These are phyloP conservation scores for Bos indicus DNA, from an alignment of 2,113 vertebrate species.

Conservation along the genomic window DNA sequence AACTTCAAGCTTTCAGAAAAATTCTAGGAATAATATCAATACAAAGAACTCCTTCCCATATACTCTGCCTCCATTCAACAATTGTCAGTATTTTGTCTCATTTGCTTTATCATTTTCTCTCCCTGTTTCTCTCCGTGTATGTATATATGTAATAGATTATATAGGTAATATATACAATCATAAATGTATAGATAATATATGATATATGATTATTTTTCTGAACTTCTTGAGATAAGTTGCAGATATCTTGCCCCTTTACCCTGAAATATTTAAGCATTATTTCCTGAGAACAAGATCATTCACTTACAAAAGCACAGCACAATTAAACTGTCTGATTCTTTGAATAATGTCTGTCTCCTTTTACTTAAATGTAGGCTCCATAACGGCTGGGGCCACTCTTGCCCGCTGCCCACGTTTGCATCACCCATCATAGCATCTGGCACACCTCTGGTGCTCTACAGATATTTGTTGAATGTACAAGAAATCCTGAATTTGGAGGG, in stretches of 20 bases:
- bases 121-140: not conserved
- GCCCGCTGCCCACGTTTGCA: rapidly evolving
- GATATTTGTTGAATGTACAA: not conserved
- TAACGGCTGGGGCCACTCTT: not conserved
- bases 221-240: not conserved
- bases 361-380: not conserved
- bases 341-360: not conserved
- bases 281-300: not conserved
- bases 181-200: not conserved
- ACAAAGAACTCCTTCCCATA: not conserved
- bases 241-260: not conserved
- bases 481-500: not conserved
- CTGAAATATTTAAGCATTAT: slow-evolving; percentile 3
- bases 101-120: not conserved
- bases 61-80: not conserved
- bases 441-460: not conserved
- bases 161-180: not conserved
- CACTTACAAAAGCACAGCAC: not conserved
- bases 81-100: not conserved
- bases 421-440: not conserved
- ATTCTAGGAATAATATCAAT: not conserved
- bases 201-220: not conserved
- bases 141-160: not conserved
- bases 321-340: not conserved
- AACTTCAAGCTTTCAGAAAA: not conserved